These are phyloP conservation scores for Amphipyra berbera DNA, from an alignment of 2,888 invertebrate species.

Conservation along the genomic window DNA sequence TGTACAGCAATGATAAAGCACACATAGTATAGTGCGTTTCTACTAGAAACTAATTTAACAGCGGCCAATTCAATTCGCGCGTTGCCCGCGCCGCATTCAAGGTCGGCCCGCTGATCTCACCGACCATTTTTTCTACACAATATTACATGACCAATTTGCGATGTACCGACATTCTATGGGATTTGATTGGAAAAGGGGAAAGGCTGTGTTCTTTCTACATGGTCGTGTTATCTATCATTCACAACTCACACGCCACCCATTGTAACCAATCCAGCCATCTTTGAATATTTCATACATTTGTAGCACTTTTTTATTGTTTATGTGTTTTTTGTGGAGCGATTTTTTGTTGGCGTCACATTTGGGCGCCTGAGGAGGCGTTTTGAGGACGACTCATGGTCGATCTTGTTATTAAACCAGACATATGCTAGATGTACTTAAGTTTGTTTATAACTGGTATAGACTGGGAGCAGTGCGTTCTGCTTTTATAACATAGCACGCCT, in stretches of 20 bases:
- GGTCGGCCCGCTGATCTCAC: slow-evolving; percentile 85
- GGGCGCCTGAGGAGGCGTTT: slow-evolving; percentile 71
- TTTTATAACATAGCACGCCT: too few relatives aligned
- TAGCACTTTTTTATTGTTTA: slow-evolving; percentile 57
- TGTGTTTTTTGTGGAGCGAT: slow-evolving; percentile 57
- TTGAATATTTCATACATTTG: slow-evolving; percentile 78
- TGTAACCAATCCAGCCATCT: slow-evolving; percentile 66
- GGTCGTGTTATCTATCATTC: slow-evolving; percentile 68
- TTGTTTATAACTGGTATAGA: background rate
- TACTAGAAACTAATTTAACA: slow-evolving; percentile 45
- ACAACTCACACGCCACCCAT: slow-evolving; percentile 65
- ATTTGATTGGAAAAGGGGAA: slow-evolving; percentile 32
- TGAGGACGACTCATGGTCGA: slow-evolving; percentile 63
- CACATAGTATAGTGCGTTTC: slow-evolving; percentile 10
- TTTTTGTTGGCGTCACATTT: slow-evolving; percentile 78
- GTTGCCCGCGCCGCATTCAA: slow-evolving; percentile 74
- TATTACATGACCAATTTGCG: slow-evolving; percentile 74
- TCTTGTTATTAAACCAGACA: slow-evolving; percentile 40
- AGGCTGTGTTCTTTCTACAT: slow-evolving; percentile 38
- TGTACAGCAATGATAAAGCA: slow-evolving; percentile 2
- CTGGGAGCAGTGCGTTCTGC: too few relatives aligned
- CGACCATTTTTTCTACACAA: slow-evolving; percentile 77
- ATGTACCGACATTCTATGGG: slow-evolving; percentile 53
- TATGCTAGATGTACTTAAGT: slow-evolving; percentile 16
- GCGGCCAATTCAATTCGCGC: slow-evolving; percentile 76